phyloP scores from a whole-genome alignment of 2,113 vertebrate genomes.

The Sterrhoptilus dennistouni region DNA sequence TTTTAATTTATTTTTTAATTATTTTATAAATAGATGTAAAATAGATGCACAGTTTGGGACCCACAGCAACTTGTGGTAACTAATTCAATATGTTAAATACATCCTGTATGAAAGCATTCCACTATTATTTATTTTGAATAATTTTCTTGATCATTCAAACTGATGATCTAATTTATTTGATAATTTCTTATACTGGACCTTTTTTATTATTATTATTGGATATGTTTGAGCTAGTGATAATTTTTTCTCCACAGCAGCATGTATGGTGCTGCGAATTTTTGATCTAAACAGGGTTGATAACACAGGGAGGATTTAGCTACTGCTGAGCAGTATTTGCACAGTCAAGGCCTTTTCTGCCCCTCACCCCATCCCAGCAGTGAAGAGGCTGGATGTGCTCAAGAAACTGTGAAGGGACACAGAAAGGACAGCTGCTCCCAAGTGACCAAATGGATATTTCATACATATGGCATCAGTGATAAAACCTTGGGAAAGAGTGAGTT shows the following conservation, averaged over 20 bases:
- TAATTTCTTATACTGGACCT: neutral
- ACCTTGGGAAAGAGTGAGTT: neutral
- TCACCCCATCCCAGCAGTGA: neutral
- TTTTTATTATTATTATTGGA: neutral
- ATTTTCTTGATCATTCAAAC: neutral
- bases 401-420: neutral
- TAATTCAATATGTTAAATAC: neutral
- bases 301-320: neutral
- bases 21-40: neutral
- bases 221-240: neutral
- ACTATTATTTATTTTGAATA: neutral
- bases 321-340: neutral
- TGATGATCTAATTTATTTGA: neutral
- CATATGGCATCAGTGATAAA: neutral
- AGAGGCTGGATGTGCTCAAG: neutral
- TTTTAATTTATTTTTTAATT: neutral
- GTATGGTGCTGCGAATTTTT: neutral
- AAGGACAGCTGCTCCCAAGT: neutral
- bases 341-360: neutral
- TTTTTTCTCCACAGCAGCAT: neutral
- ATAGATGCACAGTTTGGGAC: neutral
- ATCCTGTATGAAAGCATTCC: neutral
- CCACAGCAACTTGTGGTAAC: neutral
- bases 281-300: neutral
- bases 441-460: neutral